Evolutionary conservation across 2,888 invertebrate species (phyloP).

Genomic region (Calliopum simillimum): DNA sequence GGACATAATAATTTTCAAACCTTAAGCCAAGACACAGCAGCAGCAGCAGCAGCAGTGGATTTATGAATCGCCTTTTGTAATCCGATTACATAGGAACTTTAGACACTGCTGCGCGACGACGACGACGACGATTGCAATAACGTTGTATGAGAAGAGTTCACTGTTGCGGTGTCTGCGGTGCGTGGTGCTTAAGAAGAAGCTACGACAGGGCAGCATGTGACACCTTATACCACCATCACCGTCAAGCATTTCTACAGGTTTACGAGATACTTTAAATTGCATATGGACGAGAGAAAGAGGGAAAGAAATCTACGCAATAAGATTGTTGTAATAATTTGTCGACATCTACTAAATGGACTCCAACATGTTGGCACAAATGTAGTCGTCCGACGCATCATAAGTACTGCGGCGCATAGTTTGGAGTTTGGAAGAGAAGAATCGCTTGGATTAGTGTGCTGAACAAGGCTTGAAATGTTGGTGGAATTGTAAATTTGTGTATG

Average conservation of each 20-base stretch:
- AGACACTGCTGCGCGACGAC: background rate
- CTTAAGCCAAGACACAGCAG: constrained; percentile 41
- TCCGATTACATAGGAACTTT: constrained; percentile 47
- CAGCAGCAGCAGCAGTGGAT: constrained; percentile 42
- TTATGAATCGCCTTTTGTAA: constrained; percentile 52
- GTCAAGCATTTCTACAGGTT: background rate
- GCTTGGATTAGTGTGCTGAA: too few relatives aligned
- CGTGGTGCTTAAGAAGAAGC: background rate
- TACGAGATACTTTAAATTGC: background rate
- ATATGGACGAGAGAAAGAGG: background rate
- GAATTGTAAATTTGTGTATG: too few relatives aligned
- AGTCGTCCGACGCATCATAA: background rate
- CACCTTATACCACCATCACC: background rate
- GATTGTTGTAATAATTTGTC: constrained; percentile 36
- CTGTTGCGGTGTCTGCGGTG: background rate
- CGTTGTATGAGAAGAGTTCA: background rate
- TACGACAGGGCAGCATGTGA: constrained; percentile 3
- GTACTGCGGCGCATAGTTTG: background rate
- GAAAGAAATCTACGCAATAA: constrained; percentile 26
- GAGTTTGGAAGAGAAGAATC: background rate
- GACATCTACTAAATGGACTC: constrained; percentile 25
- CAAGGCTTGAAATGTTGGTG: too few relatives aligned
- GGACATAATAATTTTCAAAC: constrained; percentile 50
- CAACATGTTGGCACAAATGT: constrained; percentile 3
- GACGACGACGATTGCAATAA: background rate